Conservation (phyloP, 2,888 invertebrate genomes). For the Archips xylosteana region DNA sequence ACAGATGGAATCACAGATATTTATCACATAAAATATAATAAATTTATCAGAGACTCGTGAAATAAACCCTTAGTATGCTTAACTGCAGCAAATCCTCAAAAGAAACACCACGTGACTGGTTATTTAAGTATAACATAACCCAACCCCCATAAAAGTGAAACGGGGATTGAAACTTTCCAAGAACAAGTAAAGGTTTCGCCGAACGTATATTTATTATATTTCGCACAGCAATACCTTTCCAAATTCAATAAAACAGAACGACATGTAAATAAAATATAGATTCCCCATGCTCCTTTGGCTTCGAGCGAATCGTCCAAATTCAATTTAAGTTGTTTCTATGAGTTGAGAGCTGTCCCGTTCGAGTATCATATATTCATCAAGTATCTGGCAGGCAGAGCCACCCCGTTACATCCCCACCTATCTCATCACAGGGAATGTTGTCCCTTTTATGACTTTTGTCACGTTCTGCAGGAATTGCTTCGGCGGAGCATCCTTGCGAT, state of each 20-base stretch:
- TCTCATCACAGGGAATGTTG: constrained; percentile 48
- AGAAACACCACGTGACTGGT: not conserved
- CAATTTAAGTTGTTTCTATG: constrained; percentile 30
- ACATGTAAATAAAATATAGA: constrained; percentile 16
- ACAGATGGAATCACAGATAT: too few species aligned
- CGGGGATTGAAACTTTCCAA: not conserved
- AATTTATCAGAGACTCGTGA: too few species aligned
- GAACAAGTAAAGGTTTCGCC: not conserved
- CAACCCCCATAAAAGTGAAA: not conserved
- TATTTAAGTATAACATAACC: not conserved
- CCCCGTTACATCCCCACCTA: constrained; percentile 41
- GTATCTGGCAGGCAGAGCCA: not conserved
- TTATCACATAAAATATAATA: too few species aligned
- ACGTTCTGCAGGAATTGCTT: constrained; percentile 69
- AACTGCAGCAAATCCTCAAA: not conserved
- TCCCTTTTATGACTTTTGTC: constrained; percentile 69
- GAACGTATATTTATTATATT: constrained; percentile 11
- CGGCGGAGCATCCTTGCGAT: constrained; percentile 52
- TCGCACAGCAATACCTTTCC: constrained; percentile 15
- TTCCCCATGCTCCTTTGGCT: constrained; percentile 14
- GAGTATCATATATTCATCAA: constrained; percentile 22
- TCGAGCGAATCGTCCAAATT: constrained; percentile 28
- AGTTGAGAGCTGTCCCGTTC: constrained; percentile 15
- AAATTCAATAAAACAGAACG: constrained; percentile 28
- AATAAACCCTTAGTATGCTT: not conserved